phyloP scores from a whole-genome alignment of 2,797 vertebrate genomes.

The Ibycter americanus region DNA sequence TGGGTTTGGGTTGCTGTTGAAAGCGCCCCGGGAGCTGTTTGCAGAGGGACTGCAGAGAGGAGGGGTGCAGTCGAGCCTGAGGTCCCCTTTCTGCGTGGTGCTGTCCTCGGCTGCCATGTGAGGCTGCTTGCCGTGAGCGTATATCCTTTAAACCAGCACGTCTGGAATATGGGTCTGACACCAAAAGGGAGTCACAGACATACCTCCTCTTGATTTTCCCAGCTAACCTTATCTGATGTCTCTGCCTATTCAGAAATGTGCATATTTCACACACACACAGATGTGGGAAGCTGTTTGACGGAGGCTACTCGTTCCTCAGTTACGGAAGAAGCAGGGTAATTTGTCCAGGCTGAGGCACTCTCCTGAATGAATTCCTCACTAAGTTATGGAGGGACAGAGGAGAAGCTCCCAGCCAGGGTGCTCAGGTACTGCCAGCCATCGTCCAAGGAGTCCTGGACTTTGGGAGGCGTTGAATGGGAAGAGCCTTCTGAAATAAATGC shows the following conservation, averaged over 20 bases:
- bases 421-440: not conserved
- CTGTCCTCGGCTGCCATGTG: fast-evolving
- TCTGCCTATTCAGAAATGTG: not conserved
- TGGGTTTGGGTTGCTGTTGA: not conserved
- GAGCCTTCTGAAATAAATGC: not conserved
- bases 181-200: not conserved
- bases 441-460: not conserved
- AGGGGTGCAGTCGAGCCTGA: not conserved
- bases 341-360: not conserved
- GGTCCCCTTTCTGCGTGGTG: fast-evolving
- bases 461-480: not conserved
- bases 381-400: fast-evolving
- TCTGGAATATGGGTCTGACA: not conserved
- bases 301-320: not conserved
- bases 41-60: not conserved
- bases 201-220: not conserved
- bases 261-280: too few species aligned
- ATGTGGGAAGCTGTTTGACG: not conserved
- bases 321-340: not conserved
- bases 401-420: not conserved
- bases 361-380: not conserved
- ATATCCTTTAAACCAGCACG: not conserved
- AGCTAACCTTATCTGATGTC: not conserved
- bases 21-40: not conserved
- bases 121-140: fast-evolving